A percentile compares a stretch with the other conserved stretches of the same genome.
Evolutionary conservation across 2,888 invertebrate genomes (phyloP).

Genomic region (Thelaira solivaga): DNA sequence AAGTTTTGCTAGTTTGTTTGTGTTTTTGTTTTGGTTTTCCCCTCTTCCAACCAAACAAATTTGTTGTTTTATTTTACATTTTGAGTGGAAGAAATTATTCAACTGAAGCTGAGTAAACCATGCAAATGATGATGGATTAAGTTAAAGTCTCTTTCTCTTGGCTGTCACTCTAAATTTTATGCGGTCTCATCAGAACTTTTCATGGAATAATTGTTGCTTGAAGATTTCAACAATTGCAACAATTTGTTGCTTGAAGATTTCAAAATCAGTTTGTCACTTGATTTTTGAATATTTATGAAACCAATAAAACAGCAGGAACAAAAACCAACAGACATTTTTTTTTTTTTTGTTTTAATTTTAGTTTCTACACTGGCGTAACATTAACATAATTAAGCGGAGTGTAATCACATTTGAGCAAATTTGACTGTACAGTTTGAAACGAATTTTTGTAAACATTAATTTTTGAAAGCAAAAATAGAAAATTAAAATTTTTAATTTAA

Average conservation of each 20-base stretch:
- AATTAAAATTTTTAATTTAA: too few relatives aligned
- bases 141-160: constrained; percentile 14
- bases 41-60: constrained; percentile 18
- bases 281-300: constrained; percentile 59
- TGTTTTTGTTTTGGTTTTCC: not conserved
- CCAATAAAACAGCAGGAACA: not conserved
- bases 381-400: not conserved
- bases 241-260: constrained; percentile 31
- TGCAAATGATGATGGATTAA: constrained; percentile 60
- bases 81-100: constrained; percentile 17
- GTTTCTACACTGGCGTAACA: not conserved
- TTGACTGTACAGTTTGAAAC: too few relatives aligned
- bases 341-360: not conserved
- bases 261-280: constrained; percentile 40
- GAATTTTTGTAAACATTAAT: too few relatives aligned
- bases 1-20: not conserved
- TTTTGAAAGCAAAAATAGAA: too few relatives aligned
- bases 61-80: constrained; percentile 36
- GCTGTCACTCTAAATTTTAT: constrained; percentile 17
- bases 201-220: too few relatives aligned
- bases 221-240: constrained; percentile 36
- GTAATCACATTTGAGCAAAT: too few relatives aligned
- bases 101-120: constrained; percentile 13
- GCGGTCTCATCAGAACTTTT: constrained; percentile 9
- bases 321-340: not conserved